Evolutionary conservation across 37 sponge, comb jelly and placozoan species (phyloP), one percentile per base, ranked within the genome.

Genomic region (Chondrosia reniformis): DNA sequence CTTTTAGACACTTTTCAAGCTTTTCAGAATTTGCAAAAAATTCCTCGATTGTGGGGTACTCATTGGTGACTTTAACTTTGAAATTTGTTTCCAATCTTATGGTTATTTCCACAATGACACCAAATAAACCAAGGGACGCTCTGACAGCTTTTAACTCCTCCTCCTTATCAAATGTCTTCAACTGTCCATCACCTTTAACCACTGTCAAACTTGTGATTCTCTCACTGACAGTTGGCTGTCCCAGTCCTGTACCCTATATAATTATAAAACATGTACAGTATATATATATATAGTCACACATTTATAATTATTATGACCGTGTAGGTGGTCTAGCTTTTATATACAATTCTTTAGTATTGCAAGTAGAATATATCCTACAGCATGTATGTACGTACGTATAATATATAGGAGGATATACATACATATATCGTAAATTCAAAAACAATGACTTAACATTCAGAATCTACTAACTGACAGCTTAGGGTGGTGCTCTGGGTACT

Each of bases 231-330:
- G 15, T 45, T 3, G 37, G 37, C 38, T 80, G 71, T n/a, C 67
- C 56, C 57, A 45, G n/a, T 22, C 80, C 79, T 63, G 66, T 63
- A 22, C 79, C 79, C 79, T 79, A 36, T 28, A 55, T 8, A 69
- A n/a, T n/a, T n/a, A n/a, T n/a, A n/a, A n/a, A n/a, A n/a, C n/a
- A n/a, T n/a, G n/a, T n/a, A n/a, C n/a, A n/a, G n/a, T n/a, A n/a
- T n/a, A n/a, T n/a, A n/a, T n/a, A n/a, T n/a, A n/a, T n/a, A n/a
- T n/a, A n/a, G n/a, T n/a, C n/a, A n/a, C n/a, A n/a, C n/a, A n/a
- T n/a, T n/a, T n/a, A n/a, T n/a, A n/a, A n/a, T n/a, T n/a, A n/a
- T n/a, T n/a, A n/a, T n/a, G n/a, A n/a, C n/a, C n/a, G n/a, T n/a
- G n/a, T n/a, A n/a, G n/a, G n/a, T n/a, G n/a, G n/a, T n/a, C n/a